Evolutionary conservation across 2,797 vertebrate genomes (phyloP), one percentile per base, ranked within the genome.

Genomic region (Tragopan temminckii): DNA sequence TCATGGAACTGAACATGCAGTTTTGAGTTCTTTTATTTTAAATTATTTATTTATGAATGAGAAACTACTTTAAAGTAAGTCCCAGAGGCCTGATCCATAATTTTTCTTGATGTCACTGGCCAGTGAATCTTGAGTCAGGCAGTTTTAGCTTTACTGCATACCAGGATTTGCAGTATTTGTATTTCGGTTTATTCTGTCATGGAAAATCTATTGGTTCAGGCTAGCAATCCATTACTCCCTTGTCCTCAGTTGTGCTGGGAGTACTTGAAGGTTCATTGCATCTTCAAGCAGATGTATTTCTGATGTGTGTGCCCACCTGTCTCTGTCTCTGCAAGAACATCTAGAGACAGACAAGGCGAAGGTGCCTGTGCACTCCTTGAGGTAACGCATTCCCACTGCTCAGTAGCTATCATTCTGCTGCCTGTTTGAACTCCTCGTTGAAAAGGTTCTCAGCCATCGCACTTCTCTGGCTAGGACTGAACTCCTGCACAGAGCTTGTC

Each of bases 391-490:
- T 86, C 2, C 11, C 36, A 62, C 7, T 15, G 53, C 12, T 7
- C 13, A 14, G 6, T 12, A 59, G 13, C 40, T 53, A 1, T 6
- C 5, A 1, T 14, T 74, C n/a, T 18, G 3, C 0, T 1, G 8
- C 16, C 6, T 21, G 2, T 76, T 85, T 38, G 27, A 27, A 17
- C 78, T 76, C 4, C 42, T 20, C 14, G 12, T 12, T 7, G 0
- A 7, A 20, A 74, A 17, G 14, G 43, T 5, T 29, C 0, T 66
- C n/a, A 43, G 7, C 0, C 0, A 21, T 84, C 0, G 0, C 52
- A 16, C 9, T 58, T 29, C 46, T 78, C 36, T 63, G 61, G 12
- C 7, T n/a, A 20, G 45, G 55, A 46, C 1, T 0, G 7, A 24
- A 27, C 38, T 64, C 19, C 58, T 50, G 31, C 13, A 24, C 5